These are phyloP conservation scores for Drosophila subobscura DNA, from an alignment of 1,140 invertebrate species.

Conservation along the genomic window DNA sequence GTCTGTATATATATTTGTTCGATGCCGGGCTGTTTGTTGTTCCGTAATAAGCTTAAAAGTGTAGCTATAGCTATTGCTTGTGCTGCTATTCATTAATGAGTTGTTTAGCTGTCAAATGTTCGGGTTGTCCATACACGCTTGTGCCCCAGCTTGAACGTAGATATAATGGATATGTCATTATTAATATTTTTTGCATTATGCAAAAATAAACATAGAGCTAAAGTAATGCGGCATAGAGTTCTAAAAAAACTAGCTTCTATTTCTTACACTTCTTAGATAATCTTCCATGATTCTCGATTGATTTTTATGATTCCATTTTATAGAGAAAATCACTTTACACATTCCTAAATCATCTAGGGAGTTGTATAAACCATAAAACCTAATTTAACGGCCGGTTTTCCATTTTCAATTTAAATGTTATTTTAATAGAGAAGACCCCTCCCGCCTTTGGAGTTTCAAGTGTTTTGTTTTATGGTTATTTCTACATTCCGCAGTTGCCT, in stretches of 20 bases:
- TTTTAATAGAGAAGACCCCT: too few relatives aligned
- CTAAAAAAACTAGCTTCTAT: not conserved
- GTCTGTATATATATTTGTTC: slow-evolving; percentile 29
- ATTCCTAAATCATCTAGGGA: too few relatives aligned
- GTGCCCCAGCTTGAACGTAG: slow-evolving; percentile 22
- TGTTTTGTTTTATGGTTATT: too few relatives aligned
- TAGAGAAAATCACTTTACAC: too few relatives aligned
- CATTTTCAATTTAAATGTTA: not conserved
- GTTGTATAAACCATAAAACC: too few relatives aligned
- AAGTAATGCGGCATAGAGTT: not conserved
- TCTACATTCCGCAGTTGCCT: too few relatives aligned
- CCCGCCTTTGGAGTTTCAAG: too few relatives aligned
- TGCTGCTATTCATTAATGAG: slow-evolving; percentile 75
- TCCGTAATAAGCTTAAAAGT: slow-evolving; percentile 72
- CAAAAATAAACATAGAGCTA: slow-evolving; percentile 9
- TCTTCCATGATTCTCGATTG: not conserved
- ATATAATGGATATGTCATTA: slow-evolving; percentile 46
- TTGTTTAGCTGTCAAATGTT: slow-evolving; percentile 71
- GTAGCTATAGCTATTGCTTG: slow-evolving; percentile 53
- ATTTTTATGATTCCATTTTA: not conserved
- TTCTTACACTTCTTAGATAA: not conserved
- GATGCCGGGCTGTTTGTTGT: not conserved
- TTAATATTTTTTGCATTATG: slow-evolving; percentile 27
- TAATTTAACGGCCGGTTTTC: too few relatives aligned
- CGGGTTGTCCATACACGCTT: slow-evolving; percentile 56